These are phyloP conservation scores for Tychaedon coryphoeus DNA, from an alignment of 2,113 vertebrate genomes.

Conservation along the genomic window DNA sequence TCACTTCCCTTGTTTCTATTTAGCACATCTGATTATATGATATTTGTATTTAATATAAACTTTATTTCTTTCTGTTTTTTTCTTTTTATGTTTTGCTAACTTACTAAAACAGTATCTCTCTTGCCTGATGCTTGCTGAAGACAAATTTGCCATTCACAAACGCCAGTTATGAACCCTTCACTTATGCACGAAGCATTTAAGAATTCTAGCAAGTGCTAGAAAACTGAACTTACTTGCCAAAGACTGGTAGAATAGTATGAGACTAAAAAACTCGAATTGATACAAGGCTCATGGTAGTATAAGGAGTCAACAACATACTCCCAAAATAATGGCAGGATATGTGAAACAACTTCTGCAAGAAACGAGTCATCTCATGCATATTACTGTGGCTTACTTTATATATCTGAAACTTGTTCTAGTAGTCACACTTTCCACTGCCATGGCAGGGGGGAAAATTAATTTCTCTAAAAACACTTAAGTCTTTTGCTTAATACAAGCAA, in stretches of 20 bases:
- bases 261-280: neutral
- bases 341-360: neutral
- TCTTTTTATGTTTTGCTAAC: neutral
- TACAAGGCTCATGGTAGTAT: neutral
- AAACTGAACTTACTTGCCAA: neutral
- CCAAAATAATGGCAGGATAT: neutral
- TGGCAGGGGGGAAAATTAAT: neutral
- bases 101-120: neutral
- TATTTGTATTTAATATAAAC: neutral
- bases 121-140: neutral
- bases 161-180: neutral
- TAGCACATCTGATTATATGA: neutral
- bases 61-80: neutral
- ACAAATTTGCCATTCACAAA: neutral
- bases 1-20: neutral
- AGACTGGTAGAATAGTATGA: neutral
- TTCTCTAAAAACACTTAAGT: neutral
- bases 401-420: neutral
- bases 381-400: neutral
- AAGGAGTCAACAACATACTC: neutral
- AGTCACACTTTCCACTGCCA: neutral
- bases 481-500: neutral
- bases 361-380: neutral
- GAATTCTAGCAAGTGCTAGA: neutral
- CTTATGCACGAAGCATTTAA: neutral